Base-by-base conservation (phyloP, 2,113 vertebrate genomes). In the Vidua chalybeata region DNA sequence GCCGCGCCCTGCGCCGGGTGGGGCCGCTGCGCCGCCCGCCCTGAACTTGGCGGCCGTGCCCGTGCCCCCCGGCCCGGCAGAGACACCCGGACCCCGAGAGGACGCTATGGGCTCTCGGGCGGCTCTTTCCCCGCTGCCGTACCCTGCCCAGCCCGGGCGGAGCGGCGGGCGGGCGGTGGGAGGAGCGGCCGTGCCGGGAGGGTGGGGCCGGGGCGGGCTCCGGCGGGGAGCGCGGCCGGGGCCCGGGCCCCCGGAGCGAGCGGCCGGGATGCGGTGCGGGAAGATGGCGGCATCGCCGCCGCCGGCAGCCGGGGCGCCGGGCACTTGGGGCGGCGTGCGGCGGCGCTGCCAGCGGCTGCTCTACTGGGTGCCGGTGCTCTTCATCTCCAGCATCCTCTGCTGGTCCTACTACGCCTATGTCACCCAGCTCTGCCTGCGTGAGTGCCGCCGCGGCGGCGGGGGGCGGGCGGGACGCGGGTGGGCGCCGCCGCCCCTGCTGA, bases 81-180 rank as follows among this genome's bases (percentile, higher is more conserved):
- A 1, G 66, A 21, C n/a, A 11, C 7, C 7, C n/a, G 8, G 4
- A n/a, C 8, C 14, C 30, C 17, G 8, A 14, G 17, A 10, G 24
- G 8, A 6, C 33, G 18, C 33, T 1, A 0, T 1, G 33, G 45
- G 13, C 66, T 15, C 18, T 4, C 9, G n/a, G n/a, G 26, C 46
- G 13, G 26, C 26, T 28, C 26, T 15, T 5, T 11, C 43, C 64
- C 22, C 11, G 43, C 64, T 18, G 43, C 64, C 64, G 23, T 19
- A 45, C 64, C 45, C 64, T 13, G 33, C 66, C 33, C 63, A 13
- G 30, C 41, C 43, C 63, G 15, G 31, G 58, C 39, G 21, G 75
- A 52, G 67, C 61, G 26, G 62, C 62, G 39, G 39, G 62, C 62
- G 39, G 41, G 41, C 39, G 41, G 62, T 64, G 62, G 62, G 62